phyloP scores from a whole-genome alignment of 2,888 invertebrate species.

The Mongoloraphidia duomilia region DNA sequence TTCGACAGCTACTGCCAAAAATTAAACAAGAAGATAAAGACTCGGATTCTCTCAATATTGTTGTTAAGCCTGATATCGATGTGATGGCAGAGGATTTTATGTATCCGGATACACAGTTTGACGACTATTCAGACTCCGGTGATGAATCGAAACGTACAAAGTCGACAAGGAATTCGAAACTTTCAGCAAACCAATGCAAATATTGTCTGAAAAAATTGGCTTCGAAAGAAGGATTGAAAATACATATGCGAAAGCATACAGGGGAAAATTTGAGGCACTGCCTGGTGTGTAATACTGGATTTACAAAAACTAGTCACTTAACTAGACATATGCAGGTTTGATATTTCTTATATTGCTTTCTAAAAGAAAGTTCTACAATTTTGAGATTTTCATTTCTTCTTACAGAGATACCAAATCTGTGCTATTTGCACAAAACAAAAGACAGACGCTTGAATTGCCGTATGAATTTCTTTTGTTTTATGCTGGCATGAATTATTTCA shows the following conservation, averaged over 20 bases:
- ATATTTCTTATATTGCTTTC: not conserved
- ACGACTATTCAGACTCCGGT: not conserved
- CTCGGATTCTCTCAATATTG: constrained; percentile 16
- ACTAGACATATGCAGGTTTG: constrained; percentile 22
- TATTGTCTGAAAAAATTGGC: constrained; percentile 24
- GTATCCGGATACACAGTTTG: not conserved
- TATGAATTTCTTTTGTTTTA: no score
- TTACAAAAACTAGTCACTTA: constrained; percentile 25
- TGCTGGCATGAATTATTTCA: no score
- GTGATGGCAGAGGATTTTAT: constrained; percentile 1
- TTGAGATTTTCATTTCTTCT: no score
- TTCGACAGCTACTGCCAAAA: constrained; percentile 18
- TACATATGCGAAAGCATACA: constrained; percentile 25
- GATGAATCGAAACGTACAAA: not conserved
- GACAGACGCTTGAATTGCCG: no score
- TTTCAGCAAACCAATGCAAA: constrained; percentile 21
- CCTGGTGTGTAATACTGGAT: constrained; percentile 24
- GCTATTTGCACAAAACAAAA: no score
- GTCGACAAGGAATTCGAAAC: constrained; percentile 5
- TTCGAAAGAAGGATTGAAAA: constrained; percentile 23
- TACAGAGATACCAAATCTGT: no score
- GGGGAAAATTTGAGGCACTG: constrained; percentile 25
- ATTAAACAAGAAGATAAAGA: constrained; percentile 9
- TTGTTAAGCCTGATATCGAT: constrained; percentile 18
- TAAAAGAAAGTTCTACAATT: no score